Evolutionary conservation across 2,888 invertebrate genomes (phyloP), one percentile per base, ranked within the genome.

Genomic region (Buathra laborator): DNA sequence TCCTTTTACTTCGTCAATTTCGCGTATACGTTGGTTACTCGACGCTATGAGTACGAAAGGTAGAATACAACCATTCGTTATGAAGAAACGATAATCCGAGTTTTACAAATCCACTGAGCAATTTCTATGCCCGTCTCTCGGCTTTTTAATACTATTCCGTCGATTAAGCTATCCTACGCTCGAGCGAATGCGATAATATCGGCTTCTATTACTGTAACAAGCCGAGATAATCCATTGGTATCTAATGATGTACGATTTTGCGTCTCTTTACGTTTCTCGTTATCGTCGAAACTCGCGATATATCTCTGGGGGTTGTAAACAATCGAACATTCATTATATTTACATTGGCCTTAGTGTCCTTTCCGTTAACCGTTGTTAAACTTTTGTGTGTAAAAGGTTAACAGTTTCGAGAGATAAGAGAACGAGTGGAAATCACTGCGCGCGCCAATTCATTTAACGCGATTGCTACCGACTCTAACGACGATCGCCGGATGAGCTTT

Each of bases 341-440:
- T 89, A 88, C 88, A 77, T 88, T 90, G 88, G 88, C 88, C 88
- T 90, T 87, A 89, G 87, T 86, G 87, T 86, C 86, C 83, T 87
- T 89, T 87, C 51, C 62, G 84, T 67, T 86, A 86, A 83, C 84
- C 62, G 62, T 29, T 62, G 29, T 84, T 87, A 88, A 89, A 88
- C 88, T 84, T 89, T 89, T 87, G 87, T 88, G 90, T 89, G 89
- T 89, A 91, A 89, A 62, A 91, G 90, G 89, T 92, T 89, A 89
- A 90, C 86, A 83, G 87, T 88, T 86, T 81, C 86, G 62, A 83
- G 76, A 87, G 91, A 92, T 92, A 90, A 90, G 83, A 81, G 83
- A 59, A 6, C 14, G 78, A 75, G 82, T 86, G 87, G 84, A 89
- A 87, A 89, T 88, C 84, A 86, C 75, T 77, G 84, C 87, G 83